phyloP scores from a whole-genome alignment of 1,140 invertebrate species.

The Ostrea denselamellosa region DNA sequence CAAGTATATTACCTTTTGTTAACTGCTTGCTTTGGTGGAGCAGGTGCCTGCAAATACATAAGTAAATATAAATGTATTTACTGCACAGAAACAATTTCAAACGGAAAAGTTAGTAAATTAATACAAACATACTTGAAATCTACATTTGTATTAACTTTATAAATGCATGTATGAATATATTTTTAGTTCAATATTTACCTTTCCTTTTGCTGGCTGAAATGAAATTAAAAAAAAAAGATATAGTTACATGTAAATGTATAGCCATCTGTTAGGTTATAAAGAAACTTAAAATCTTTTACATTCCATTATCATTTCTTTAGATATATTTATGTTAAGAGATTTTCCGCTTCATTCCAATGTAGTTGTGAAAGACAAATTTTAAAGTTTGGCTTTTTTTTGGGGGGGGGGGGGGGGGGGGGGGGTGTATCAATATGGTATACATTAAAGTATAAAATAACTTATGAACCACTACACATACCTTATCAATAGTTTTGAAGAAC shows the following conservation, averaged over 20 bases:
- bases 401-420: no score
- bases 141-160: no score
- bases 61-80: background rate
- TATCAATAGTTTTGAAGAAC: slow-evolving; percentile 72
- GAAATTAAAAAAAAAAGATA: background rate
- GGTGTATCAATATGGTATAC: no score
- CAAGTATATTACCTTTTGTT: slow-evolving; percentile 59
- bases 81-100: background rate
- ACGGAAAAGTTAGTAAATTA: background rate
- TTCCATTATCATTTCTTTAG: background rate
- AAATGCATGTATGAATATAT: background rate
- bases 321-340: background rate
- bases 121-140: background rate
- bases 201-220: slow-evolving; percentile 18
- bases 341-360: no score
- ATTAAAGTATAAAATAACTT: background rate
- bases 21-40: slow-evolving; percentile 47
- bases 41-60: slow-evolving; percentile 43
- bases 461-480: slow-evolving; percentile 4
- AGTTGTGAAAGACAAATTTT: no score
- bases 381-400: no score
- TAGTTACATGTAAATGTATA: background rate
- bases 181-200: background rate
- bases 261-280: background rate
- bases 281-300: background rate